Evolutionary conservation across 2,888 invertebrate species (phyloP), one percentile per base, ranked within the genome.

Genomic region (Drosophila subquinaria): DNA sequence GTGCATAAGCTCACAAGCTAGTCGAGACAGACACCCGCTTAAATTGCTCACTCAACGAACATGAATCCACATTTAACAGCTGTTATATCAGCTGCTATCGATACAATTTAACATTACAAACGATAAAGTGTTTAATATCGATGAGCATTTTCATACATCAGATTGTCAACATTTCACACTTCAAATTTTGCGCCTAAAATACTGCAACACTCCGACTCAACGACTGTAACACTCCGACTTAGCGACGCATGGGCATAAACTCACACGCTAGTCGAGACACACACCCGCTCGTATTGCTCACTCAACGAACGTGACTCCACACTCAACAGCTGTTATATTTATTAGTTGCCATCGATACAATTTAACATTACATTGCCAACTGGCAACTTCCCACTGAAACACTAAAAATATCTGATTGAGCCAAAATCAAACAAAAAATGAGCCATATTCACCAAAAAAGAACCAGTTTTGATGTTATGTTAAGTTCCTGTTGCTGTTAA

Each of bases 161-260:
- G 9, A n/a, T 60, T 57, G 40, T 61, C 73, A 73, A 73, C 73
- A 73, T 57, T 73, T 48, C 43, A 17, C 17, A 17, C 1, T 17
- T 17, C 17, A 17, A 20, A 35, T 33, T 9, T 43, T 0, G 8
- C 10, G 55, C 55, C 55, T 20, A 55, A 35, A 55, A 55, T 20
- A 3, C 11, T 11, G 15, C 23, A 1, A 10, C n/a, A 23, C 3
- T 13, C 2, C 13, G 9, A 53, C 38, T 53, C 1, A 15, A 55
- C 42, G n/a, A n/a, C n/a, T n/a, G 42, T 17, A 42, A 8, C n/a
- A n/a, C n/a, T n/a, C n/a, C n/a, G n/a, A n/a, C 20, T 8, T 3
- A 10, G 10, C 43, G 5, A 11, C 9, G 9, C 20, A 13, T 4
- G 35, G 6, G 13, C 17, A 5, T 27, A 23, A 13, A 8, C 13